Base-by-base conservation (phyloP, 2,797 vertebrate genomes). In the Xenops minutus region DNA sequence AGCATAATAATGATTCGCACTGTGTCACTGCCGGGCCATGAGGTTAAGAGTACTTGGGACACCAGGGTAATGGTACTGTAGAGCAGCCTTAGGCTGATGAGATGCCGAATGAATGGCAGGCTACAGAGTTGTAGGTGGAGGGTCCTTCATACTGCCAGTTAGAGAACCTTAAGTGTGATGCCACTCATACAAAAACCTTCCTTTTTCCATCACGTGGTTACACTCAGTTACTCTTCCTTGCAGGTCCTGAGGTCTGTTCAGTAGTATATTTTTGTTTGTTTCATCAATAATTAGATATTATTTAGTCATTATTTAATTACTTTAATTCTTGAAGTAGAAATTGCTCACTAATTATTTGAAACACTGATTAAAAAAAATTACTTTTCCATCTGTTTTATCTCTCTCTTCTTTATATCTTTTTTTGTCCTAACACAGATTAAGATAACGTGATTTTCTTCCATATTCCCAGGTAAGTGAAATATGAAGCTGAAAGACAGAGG, bases 401-500 rank as follows among this genome's bases (percentile, higher is more conserved):
- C 6, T 0, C 0, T 30, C 4, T 7, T 37, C 9, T 68, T 46
- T 55, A 12, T 2, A 0, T 0, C 10, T 41, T 27, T 36, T 56
- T 27, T 44, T 69, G 41, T 39, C 39, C 22, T 32, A 21, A 44
- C 10, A 6, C 12, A 73, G 9, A 64, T 56, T 34, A 63, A 68
- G 9, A 34, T 29, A 24, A 30, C 4, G 7, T 30, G 48, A 7
- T 79, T 87, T 14, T 21, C 3, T 79, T 44, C 87, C 34, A 4
- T 62, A 21, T 46, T 84, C 30, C 30, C 4, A 13, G 5, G 30
- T 20, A 48, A 74, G 7, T 63, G 22, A 11, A 61, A 54, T 82
- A 83, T 43, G 14, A 82, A 74, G 10, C 37, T 49, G 30, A 83
- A 91, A 87, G 23, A 86, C n/a, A 64, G 20, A 74, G 18, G 5